Evolutionary conservation across 2,888 invertebrate species (phyloP), one percentile per base, ranked within the genome.

Genomic region (Frankliniella fusca): DNA sequence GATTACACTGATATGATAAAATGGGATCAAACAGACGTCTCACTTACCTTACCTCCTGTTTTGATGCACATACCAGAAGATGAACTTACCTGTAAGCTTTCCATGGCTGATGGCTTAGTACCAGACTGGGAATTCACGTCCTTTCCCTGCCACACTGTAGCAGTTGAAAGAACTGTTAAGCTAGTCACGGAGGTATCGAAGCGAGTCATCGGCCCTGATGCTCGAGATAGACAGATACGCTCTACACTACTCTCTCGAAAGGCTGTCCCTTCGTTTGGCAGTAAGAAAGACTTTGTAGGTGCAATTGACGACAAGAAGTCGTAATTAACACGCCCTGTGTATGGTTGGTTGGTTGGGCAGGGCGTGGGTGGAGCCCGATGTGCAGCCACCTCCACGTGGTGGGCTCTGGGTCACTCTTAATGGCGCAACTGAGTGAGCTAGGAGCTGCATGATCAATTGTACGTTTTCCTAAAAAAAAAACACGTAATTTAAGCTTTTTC

Each of bases 81-180:
- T 27, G 61, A 82, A 76, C 11, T 65, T 65, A 82, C 70, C 12
- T 48, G 9, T 80, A n/a, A 18, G 20, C 49, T 76, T 12, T 70
- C 48, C 27, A 79, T n/a, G n/a, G n/a, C 50, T 18, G n/a, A 23
- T 50, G 80, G 80, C 61, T 9, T 12, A 28, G 70, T 80, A 65
- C 80, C 81, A 20, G 48, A 38, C 54, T 49, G 81, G 50, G 48
- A 80, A 54, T 54, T 83, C 5, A 54, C 81, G 70, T 76, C 11
- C 3, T 61, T 83, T 76, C 83, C 85, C 48, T 85, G 84, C 80
- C 84, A 84, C 81, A 83, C 84, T 48, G 83, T 84, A 80, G 83
- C 83, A 12, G 84, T 85, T 27, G 82, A 84, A 82, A 82, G 83
- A 15, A 83, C 82, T 76, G 83, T 84, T 28, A 84, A 84, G 81